phyloP scores from a whole-genome alignment of 2,888 invertebrate species.

The Catonia carolina region DNA sequence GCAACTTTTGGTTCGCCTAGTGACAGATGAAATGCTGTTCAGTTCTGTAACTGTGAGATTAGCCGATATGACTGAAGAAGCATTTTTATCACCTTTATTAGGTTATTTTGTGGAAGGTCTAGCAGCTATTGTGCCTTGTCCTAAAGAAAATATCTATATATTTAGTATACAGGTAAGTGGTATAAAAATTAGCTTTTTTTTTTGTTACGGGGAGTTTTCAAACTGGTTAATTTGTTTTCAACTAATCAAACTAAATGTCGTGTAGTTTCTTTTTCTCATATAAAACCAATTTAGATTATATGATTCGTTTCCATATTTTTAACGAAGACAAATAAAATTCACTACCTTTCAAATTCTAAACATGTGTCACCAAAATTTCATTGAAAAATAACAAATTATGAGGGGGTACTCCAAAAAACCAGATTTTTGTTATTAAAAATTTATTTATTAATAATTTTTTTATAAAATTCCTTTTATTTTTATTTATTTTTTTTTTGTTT shows the following conservation, averaged over 20 bases:
- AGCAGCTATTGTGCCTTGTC: conserved; percentile 86
- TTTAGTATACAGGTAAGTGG: conserved; percentile 72
- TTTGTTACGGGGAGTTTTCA: not conserved
- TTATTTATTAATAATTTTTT: too few species aligned
- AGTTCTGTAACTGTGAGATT: conserved; percentile 90
- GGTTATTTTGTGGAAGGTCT: conserved; percentile 84
- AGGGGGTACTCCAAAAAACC: too few species aligned
- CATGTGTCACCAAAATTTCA: too few species aligned
- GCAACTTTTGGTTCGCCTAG: conserved; percentile 80
- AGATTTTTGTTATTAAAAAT: too few species aligned
- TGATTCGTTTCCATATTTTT: too few species aligned
- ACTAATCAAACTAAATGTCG: too few species aligned
- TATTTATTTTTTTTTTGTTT: too few species aligned
- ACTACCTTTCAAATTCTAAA: too few species aligned
- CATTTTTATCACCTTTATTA: conserved; percentile 81
- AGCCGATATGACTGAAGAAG: conserved; percentile 88
- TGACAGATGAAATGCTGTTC: conserved; percentile 89
- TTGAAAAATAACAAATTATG: too few species aligned
- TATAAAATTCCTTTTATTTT: too few species aligned
- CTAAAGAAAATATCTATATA: conserved; percentile 84
- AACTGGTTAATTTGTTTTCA: not conserved
- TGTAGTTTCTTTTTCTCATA: not conserved
- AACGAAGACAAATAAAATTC: too few species aligned
- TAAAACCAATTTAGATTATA: not conserved
- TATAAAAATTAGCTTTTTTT: not conserved